Conservation (phyloP, 2,113 vertebrate species). For the Dromiciops gliroides region DNA sequence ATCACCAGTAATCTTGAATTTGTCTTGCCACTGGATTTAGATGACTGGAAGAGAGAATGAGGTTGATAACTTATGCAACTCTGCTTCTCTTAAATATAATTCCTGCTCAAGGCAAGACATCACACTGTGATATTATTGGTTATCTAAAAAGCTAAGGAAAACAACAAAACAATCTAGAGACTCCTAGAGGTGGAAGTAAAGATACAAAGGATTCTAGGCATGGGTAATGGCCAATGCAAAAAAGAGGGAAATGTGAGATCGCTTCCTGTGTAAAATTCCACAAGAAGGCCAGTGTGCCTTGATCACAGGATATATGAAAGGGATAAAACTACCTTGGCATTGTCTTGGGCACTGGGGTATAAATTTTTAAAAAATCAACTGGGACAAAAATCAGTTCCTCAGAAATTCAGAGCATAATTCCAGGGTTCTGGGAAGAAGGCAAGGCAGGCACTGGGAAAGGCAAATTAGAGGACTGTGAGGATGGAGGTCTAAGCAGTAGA, state of each 20-base stretch:
- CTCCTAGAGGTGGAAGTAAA: not conserved
- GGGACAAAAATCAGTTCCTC: not conserved
- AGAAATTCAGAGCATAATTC: not conserved
- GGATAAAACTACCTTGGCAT: not conserved
- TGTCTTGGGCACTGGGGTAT: not conserved
- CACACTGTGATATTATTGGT: too few relatives aligned
- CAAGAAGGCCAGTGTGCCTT: not conserved
- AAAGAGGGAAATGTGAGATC: not conserved
- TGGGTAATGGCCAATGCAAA: not conserved
- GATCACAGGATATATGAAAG: not conserved
- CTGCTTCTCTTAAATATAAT: too few relatives aligned
- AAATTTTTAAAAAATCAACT: not conserved
- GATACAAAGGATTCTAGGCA: not conserved
- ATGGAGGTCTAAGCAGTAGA: not conserved
- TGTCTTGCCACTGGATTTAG: too few relatives aligned
- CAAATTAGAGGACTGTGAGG: not conserved
- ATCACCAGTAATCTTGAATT: too few relatives aligned
- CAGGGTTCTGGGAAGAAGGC: not conserved
- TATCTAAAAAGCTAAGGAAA: too few relatives aligned
- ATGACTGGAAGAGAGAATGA: too few relatives aligned
- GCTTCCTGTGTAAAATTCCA: not conserved
- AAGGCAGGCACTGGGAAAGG: not conserved
- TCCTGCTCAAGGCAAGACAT: too few relatives aligned
- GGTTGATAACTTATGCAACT: too few relatives aligned
- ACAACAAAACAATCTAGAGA: not conserved